Percentiles rank a stretch among this genome's conserved stretches.
Evolutionary conservation across 1,140 invertebrate genomes (phyloP).

Genomic region (Diabrotica virgifera): DNA sequence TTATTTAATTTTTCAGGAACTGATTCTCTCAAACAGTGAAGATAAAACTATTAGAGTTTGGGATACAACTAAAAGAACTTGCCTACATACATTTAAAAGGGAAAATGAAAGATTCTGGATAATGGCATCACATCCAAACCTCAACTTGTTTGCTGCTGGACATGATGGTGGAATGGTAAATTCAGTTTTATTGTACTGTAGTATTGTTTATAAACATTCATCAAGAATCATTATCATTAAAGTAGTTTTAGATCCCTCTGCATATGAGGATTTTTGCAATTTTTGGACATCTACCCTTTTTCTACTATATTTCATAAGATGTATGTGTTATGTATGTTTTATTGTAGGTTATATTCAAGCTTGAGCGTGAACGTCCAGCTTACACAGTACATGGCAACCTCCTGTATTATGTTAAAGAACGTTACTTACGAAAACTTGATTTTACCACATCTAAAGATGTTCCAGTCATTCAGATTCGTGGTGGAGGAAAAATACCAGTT

Average conservation of each 20-base stretch:
- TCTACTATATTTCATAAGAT: neutral
- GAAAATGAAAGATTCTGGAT: conserved; percentile 99
- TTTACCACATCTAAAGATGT: conserved; percentile 91
- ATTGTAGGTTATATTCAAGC: conserved; percentile 47
- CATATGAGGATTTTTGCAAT: too few species aligned
- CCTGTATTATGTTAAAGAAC: conserved; percentile 95
- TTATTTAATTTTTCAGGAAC: conserved; percentile 55
- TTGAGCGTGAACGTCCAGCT: conserved; percentile 95
- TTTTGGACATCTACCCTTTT: neutral
- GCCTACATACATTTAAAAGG: conserved; percentile 90
- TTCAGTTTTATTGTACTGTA: conserved; percentile 46
- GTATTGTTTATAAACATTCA: neutral
- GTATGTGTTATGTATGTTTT: conserved; percentile 11
- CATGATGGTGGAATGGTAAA: conserved; percentile 93
- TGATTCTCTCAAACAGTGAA: conserved; percentile 96
- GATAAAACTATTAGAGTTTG: conserved; percentile 98
- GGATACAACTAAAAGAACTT: conserved; percentile 98
- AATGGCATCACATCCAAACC: conserved; percentile 82
- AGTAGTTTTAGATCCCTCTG: too few species aligned
- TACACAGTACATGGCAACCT: conserved; percentile 92
- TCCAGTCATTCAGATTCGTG: conserved; percentile 90
- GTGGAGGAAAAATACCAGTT: conserved; percentile 67
- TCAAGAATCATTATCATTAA: too few species aligned
- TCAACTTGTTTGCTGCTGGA: conserved; percentile 87
- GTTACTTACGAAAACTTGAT: conserved; percentile 86